Percentiles rank a stretch among this genome's conserved stretches.
phyloP scores from a whole-genome alignment of 2,113 vertebrate genomes.

The Rattus norvegicus region DNA sequence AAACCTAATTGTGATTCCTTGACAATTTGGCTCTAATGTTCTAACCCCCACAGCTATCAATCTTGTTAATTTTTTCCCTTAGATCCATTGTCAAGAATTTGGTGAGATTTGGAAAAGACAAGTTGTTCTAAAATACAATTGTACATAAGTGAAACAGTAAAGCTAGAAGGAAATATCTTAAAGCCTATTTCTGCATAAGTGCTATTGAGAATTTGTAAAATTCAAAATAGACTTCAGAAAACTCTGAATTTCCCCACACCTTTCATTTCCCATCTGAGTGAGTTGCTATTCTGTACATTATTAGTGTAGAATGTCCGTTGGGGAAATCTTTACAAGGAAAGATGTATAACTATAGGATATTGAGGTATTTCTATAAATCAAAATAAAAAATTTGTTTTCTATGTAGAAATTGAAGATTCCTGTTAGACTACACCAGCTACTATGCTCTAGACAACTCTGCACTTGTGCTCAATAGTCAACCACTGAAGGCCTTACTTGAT shows the following conservation, averaged over 20 bases:
- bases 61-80: background rate
- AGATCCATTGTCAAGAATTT: constrained; percentile 19
- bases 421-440: background rate
- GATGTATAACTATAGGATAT: background rate
- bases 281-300: constrained; percentile 18
- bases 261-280: background rate
- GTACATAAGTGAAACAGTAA: background rate
- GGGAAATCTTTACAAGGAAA: background rate
- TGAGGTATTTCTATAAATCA: background rate
- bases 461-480: background rate
- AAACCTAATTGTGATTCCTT: constrained; percentile 8
- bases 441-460: background rate
- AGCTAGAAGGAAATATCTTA: background rate
- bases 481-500: background rate
- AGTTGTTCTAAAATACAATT: constrained; percentile 32
- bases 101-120: constrained; percentile 3
- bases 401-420: background rate
- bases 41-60: background rate
- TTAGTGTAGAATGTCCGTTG: background rate
- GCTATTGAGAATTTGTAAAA: background rate
- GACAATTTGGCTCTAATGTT: constrained; percentile 20
- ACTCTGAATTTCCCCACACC: background rate
- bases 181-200: constrained; percentile 13
- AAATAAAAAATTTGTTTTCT: background rate
- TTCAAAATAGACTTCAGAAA: constrained; percentile 26